A percentile compares a stretch with the other conserved stretches of the same genome.
phyloP scores from a whole-genome alignment of 2,888 invertebrate genomes.

The Meandrusa payeni region DNA sequence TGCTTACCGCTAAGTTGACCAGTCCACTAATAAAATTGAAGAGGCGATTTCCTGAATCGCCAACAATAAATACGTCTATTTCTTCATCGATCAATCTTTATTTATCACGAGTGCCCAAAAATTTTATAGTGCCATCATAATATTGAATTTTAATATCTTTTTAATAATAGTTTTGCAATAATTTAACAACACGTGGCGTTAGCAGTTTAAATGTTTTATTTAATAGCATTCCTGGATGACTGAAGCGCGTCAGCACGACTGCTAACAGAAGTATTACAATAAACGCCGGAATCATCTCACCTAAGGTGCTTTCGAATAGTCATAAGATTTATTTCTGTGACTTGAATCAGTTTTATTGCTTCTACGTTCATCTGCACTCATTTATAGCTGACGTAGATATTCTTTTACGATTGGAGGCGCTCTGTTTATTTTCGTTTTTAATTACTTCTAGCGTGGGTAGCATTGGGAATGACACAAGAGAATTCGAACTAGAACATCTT shows the following conservation, averaged over 20 bases:
- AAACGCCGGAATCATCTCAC: slow-evolving; percentile 58
- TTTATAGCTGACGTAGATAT: slow-evolving; percentile 77
- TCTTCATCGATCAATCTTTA: slow-evolving; percentile 35
- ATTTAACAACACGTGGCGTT: slow-evolving; percentile 58
- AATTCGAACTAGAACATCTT: slow-evolving; percentile 45
- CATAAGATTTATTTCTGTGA: slow-evolving; percentile 76
- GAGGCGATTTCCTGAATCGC: slow-evolving; percentile 14
- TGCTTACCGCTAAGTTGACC: slow-evolving; percentile 8
- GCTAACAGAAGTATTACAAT: slow-evolving; percentile 52
- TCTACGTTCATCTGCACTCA: slow-evolving; percentile 75
- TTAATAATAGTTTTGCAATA: slow-evolving; percentile 32
- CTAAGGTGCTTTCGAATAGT: slow-evolving; percentile 60
- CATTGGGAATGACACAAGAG: slow-evolving; percentile 69
- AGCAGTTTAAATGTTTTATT: slow-evolving; percentile 49
- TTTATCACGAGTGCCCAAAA: slow-evolving; percentile 61
- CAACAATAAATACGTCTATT: slow-evolving; percentile 28
- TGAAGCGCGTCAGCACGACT: slow-evolving; percentile 49
- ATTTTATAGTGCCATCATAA: slow-evolving; percentile 53
- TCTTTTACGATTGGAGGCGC: slow-evolving; percentile 77
- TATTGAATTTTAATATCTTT: slow-evolving; percentile 44
- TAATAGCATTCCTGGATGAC: slow-evolving; percentile 56
- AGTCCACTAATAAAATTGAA: slow-evolving; percentile 14
- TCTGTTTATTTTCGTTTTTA: slow-evolving; percentile 82
- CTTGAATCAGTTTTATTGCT: slow-evolving; percentile 76
- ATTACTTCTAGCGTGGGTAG: slow-evolving; percentile 75